Conservation (phyloP, 2,113 vertebrate genomes). For the Nyctibius bracteatus region DNA sequence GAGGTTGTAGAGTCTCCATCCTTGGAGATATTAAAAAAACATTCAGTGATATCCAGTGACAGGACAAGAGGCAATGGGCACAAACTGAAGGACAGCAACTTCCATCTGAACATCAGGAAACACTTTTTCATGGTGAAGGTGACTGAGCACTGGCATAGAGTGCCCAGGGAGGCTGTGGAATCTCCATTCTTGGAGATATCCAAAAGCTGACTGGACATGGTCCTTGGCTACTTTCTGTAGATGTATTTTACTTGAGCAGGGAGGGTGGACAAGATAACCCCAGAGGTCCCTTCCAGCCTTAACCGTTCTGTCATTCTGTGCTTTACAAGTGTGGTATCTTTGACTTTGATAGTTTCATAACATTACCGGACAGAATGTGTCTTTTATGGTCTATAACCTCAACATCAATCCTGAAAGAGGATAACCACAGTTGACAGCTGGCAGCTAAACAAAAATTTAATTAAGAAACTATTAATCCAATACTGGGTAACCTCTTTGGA, state of each 20-base stretch:
- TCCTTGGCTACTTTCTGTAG: background rate
- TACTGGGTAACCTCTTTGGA: background rate
- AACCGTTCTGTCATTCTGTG: too few species aligned
- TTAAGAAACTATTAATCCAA: background rate
- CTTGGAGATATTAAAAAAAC: too few species aligned
- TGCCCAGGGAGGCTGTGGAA: too few species aligned
- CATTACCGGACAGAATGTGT: background rate
- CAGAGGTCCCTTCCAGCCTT: background rate
- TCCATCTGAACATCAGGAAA: too few species aligned
- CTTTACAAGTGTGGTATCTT: background rate
- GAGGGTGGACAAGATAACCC: background rate
- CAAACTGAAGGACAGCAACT: too few species aligned
- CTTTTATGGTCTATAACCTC: background rate
- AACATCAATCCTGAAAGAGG: background rate
- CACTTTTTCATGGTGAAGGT: too few species aligned
- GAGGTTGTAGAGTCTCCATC: background rate
- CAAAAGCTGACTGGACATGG: background rate
- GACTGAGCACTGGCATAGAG: too few species aligned
- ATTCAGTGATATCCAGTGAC: too few species aligned
- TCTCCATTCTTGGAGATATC: too few species aligned
- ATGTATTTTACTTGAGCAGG: background rate
- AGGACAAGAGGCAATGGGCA: too few species aligned
- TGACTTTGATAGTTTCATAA: background rate
- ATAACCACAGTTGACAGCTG: background rate
- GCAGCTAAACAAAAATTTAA: background rate